Percentiles rank a stretch among this genome's conserved stretches.
phyloP scores from a whole-genome alignment of 2,888 invertebrate species.

The Macrosoma leucophasiata region DNA sequence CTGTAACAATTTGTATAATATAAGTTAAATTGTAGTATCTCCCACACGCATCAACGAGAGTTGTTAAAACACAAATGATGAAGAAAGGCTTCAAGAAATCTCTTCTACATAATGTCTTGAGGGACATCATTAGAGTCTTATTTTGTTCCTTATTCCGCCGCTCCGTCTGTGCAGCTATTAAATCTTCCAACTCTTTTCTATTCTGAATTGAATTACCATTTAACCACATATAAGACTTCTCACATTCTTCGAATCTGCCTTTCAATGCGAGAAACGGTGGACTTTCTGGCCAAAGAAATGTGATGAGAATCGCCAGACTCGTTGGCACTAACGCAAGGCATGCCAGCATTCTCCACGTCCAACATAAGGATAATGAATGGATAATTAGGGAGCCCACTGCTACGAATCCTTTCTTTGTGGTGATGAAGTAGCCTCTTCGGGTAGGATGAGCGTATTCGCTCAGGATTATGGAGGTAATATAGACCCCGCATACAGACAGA shows the following conservation, averaged over 20 bases:
- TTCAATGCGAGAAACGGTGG: slow-evolving; percentile 33
- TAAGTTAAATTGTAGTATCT: slow-evolving; percentile 33
- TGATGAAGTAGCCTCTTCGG: slow-evolving; percentile 33
- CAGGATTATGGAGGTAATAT: slow-evolving; percentile 29
- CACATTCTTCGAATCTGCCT: slow-evolving; percentile 26
- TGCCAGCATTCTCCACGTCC: slow-evolving; percentile 33
- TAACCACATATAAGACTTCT: slow-evolving; percentile 32
- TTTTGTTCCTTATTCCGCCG: slow-evolving; percentile 4
- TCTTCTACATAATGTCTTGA: slow-evolving; percentile 12
- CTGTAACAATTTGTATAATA: slow-evolving; percentile 31
- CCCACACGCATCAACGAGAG: slow-evolving; percentile 31
- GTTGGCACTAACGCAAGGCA: slow-evolving; percentile 19
- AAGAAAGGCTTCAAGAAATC: slow-evolving; percentile 31
- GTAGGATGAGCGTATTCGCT: slow-evolving; percentile 32
- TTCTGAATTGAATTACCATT: slow-evolving; percentile 27
- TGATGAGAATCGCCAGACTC: slow-evolving; percentile 21
- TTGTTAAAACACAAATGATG: slow-evolving; percentile 24
- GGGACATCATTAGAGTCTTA: background rate
- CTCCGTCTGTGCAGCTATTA: slow-evolving; percentile 22
- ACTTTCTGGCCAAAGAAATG: slow-evolving; percentile 35
- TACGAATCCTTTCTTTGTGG: slow-evolving; percentile 26
- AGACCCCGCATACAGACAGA: slow-evolving; percentile 28
- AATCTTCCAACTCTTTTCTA: slow-evolving; percentile 26
- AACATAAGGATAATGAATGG: slow-evolving; percentile 28
- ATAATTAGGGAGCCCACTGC: slow-evolving; percentile 30